Evolutionary conservation across 2,797 vertebrate genomes (phyloP).

Genomic region (Squalus acanthias): DNA sequence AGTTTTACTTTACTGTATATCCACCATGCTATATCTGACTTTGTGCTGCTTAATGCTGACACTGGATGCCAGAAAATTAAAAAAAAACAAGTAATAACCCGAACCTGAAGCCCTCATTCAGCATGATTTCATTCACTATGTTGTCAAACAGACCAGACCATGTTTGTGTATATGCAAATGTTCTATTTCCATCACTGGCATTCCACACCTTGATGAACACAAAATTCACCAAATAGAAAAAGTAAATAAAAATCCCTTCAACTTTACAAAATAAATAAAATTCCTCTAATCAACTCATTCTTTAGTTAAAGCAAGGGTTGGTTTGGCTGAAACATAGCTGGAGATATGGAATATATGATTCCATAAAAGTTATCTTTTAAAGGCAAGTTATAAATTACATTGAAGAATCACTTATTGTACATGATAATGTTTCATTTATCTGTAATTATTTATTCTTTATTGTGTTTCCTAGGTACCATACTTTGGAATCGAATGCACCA

Average conservation of each 20-base stretch:
- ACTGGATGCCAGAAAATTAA: neutral
- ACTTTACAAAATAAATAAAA: neutral
- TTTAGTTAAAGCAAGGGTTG: neutral
- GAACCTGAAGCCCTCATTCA: neutral
- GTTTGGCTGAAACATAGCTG: neutral
- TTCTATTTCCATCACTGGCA: neutral
- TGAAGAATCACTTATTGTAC: neutral
- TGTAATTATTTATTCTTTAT: slow-evolving; percentile 37
- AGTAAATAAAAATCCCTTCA: neutral
- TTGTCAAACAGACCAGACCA: neutral
- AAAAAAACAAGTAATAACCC: neutral
- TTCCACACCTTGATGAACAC: neutral
- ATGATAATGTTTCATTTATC: slow-evolving; percentile 34
- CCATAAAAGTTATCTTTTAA: neutral
- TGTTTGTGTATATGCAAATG: neutral
- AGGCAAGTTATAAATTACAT: neutral
- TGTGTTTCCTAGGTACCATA: slow-evolving; percentile 73
- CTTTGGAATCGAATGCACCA: slow-evolving; percentile 75
- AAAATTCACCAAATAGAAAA: neutral
- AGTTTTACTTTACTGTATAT: neutral
- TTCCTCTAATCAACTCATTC: neutral
- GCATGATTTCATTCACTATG: neutral
- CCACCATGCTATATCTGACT: neutral
- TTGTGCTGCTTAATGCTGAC: neutral
- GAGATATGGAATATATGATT: neutral